Evolutionary conservation across 2,888 invertebrate genomes (phyloP).

Genomic region (Apotomis betuletana): DNA sequence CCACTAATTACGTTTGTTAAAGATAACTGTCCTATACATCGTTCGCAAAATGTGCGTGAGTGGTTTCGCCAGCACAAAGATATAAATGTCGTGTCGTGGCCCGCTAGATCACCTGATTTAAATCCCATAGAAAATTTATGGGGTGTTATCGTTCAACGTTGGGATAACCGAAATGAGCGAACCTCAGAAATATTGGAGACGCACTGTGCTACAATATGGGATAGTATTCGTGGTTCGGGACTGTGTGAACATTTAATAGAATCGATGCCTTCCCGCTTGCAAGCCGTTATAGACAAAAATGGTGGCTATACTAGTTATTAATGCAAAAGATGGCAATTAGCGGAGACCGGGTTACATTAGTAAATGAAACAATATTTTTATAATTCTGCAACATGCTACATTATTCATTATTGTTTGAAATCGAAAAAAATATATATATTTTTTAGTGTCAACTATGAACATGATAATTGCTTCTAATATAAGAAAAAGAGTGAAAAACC

Average conservation of each 20-base stretch:
- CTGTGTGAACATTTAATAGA: neutral
- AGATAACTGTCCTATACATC: conserved; percentile 43
- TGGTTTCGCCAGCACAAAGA: conserved; percentile 32
- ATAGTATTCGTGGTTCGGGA: conserved; percentile 4
- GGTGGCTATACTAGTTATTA: conserved; percentile 10
- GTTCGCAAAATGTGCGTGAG: conserved; percentile 21
- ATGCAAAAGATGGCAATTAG: neutral
- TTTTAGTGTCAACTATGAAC: too few species aligned
- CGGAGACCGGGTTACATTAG: too few species aligned
- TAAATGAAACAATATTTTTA: too few species aligned
- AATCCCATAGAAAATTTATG: conserved; percentile 23
- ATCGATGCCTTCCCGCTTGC: conserved; percentile 11
- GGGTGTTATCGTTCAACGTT: conserved; percentile 9
- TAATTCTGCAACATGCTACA: too few species aligned
- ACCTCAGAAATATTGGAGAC: conserved; percentile 3
- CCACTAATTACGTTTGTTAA: conserved; percentile 39
- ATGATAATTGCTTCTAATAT: too few species aligned
- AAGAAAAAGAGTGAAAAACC: too few species aligned
- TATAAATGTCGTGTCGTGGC: conserved; percentile 30
- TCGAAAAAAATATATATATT: too few species aligned
- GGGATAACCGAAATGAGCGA: conserved; percentile 15
- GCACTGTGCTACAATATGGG: conserved; percentile 5
- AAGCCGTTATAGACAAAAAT: conserved; percentile 6
- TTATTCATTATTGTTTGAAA: too few species aligned
- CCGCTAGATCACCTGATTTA: conserved; percentile 34